Percentiles rank a stretch among this genome's conserved stretches.
These are phyloP conservation scores for Blennius ocellaris DNA, from an alignment of 2,113 vertebrate species.

Conservation along the genomic window DNA sequence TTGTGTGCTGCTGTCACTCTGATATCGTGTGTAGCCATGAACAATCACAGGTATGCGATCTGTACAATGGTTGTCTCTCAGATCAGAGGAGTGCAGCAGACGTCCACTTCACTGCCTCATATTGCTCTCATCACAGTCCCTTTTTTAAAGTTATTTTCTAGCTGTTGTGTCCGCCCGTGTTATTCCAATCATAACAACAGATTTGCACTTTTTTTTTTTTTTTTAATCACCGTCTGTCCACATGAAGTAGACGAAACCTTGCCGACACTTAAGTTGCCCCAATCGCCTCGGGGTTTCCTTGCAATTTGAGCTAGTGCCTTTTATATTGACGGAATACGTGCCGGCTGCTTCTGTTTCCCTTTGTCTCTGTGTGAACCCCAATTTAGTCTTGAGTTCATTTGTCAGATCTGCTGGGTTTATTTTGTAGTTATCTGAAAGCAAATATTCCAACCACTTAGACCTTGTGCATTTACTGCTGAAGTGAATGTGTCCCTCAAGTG, in stretches of 20 bases:
- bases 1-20: slow-evolving; percentile 41
- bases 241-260: slow-evolving; percentile 24
- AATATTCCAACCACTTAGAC: slow-evolving; percentile 19
- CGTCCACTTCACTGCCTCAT: not conserved
- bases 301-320: slow-evolving; percentile 43
- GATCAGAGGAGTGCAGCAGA: slow-evolving; percentile 17
- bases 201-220: slow-evolving; percentile 3
- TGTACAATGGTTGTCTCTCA: slow-evolving; percentile 43
- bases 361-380: slow-evolving; percentile 32
- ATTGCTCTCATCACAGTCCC: slow-evolving; percentile 13
- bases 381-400: slow-evolving; percentile 28
- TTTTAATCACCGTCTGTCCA: slow-evolving; percentile 8
- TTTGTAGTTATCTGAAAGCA: slow-evolving; percentile 36
- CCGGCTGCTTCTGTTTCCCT: slow-evolving; percentile 19
- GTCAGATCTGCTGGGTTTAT: slow-evolving; percentile 3
- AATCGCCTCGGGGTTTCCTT: slow-evolving; percentile 17
- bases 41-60: slow-evolving; percentile 61
- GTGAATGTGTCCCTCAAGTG: slow-evolving; percentile 41
- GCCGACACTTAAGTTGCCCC: slow-evolving; percentile 29
- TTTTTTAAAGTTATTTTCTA: too few species aligned
- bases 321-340: slow-evolving; percentile 20
- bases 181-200: not conserved
- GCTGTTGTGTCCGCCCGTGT: not conserved
- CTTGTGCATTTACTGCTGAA: slow-evolving; percentile 33
- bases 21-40: slow-evolving; percentile 53